These are phyloP conservation scores for Phortica magna DNA, from an alignment of 2,888 invertebrate species.

Conservation along the genomic window DNA sequence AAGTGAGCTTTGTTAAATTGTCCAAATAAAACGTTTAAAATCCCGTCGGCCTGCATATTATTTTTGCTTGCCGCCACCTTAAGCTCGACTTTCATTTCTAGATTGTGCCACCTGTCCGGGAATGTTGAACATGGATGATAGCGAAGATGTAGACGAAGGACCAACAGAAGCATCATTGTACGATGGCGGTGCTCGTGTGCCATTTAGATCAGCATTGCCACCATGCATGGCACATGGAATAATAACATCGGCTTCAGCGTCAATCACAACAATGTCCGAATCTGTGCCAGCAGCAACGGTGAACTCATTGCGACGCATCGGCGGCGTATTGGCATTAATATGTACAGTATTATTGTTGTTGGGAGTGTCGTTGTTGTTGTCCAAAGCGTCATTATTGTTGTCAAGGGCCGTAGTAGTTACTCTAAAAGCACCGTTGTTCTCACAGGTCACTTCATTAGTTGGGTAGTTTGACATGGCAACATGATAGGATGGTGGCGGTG, in stretches of 20 bases:
- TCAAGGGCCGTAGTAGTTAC: conserved; percentile 46
- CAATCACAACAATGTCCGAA: conserved; percentile 61
- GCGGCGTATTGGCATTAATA: conserved; percentile 74
- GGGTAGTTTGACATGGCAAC: conserved; percentile 79
- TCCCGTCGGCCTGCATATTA: neutral
- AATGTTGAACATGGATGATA: conserved; percentile 41
- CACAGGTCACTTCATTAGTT: conserved; percentile 52
- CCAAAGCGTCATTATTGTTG: conserved; percentile 44
- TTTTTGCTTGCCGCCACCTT: conserved; percentile 52
- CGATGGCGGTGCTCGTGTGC: conserved; percentile 61
- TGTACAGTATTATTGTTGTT: conserved; percentile 75
- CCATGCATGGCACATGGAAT: conserved; percentile 37
- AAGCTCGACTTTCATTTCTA: conserved; percentile 69
- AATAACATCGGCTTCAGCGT: conserved; percentile 53
- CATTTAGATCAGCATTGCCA: conserved; percentile 35
- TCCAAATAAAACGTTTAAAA: conserved; percentile 8
- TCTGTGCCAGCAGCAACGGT: conserved; percentile 40
- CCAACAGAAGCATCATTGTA: conserved; percentile 60
- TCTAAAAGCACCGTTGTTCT: conserved; percentile 33
- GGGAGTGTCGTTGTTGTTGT: conserved; percentile 74
- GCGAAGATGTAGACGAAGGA: conserved; percentile 43
- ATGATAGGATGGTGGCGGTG: conserved; percentile 86
- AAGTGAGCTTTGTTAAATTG: too few relatives aligned
- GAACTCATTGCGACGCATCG: conserved; percentile 67
- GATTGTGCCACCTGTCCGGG: conserved; percentile 59